Evolutionary conservation across 2,113 vertebrate genomes (phyloP).

Genomic region (Cervus canadensis): DNA sequence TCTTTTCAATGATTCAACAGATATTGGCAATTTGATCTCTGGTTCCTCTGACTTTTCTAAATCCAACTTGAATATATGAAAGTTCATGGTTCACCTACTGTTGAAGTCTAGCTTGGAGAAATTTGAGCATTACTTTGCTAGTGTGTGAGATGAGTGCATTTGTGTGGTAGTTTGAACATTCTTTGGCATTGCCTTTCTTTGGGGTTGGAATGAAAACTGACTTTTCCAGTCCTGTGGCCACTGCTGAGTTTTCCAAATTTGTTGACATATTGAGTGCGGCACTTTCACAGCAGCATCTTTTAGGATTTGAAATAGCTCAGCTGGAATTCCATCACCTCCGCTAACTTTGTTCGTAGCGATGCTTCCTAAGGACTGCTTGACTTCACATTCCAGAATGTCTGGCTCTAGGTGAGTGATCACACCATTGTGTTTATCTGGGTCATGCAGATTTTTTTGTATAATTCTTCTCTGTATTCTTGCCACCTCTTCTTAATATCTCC

Average conservation of each 20-base stretch:
- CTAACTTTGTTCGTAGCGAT: not conserved
- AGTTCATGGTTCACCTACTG: not conserved
- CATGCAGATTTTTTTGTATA: not conserved
- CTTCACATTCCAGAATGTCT: not conserved
- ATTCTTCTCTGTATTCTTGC: not conserved
- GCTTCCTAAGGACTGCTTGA: not conserved
- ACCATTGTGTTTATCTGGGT: not conserved
- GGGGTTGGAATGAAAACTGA: not conserved
- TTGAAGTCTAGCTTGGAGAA: not conserved
- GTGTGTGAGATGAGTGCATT: not conserved
- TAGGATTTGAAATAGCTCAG: not conserved
- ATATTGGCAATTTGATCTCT: not conserved
- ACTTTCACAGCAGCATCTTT: not conserved
- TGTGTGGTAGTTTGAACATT: not conserved
- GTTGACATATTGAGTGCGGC: not conserved
- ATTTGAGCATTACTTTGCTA: not conserved
- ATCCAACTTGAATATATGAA: not conserved
- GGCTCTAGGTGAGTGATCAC: not conserved
- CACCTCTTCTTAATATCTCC: not conserved
- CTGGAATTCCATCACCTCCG: not conserved
- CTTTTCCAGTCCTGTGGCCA: not conserved
- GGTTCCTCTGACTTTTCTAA: not conserved
- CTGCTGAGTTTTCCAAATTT: not conserved
- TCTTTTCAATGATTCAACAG: not conserved
- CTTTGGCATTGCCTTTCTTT: not conserved